Percentiles rank a stretch among this genome's conserved stretches.
phyloP scores from a whole-genome alignment of 2,888 invertebrate species.

The Dryococelus australis region DNA sequence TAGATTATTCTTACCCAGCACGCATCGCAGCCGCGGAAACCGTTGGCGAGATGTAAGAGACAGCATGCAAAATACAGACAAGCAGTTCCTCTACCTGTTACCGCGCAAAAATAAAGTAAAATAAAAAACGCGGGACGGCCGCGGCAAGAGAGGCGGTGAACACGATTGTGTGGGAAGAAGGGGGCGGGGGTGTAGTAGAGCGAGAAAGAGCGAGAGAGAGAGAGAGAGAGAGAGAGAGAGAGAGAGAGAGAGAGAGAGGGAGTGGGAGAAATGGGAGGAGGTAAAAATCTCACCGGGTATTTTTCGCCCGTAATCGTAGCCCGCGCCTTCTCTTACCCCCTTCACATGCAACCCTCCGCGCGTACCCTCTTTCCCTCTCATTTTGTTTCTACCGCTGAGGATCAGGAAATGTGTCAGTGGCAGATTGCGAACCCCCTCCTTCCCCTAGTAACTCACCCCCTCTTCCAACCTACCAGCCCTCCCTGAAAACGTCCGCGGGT shows the following conservation, averaged over 20 bases:
- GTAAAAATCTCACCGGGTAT: constrained; percentile 10
- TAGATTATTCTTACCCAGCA: constrained; percentile 16
- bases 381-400: constrained; percentile 50
- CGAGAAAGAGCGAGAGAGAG: not conserved
- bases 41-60: constrained; percentile 8
- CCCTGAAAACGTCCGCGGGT: not conserved
- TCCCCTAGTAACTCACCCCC: constrained; percentile 18
- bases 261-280: not conserved
- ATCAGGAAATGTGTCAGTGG: constrained; percentile 59
- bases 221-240: not conserved
- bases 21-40: not conserved
- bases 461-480: not conserved
- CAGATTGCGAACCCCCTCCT: constrained; percentile 46
- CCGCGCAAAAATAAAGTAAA: constrained; percentile 1
- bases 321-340: not conserved
- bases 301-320: constrained; percentile 9
- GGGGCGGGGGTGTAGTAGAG: no score
- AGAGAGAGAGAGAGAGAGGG: not conserved
- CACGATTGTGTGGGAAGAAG: not conserved
- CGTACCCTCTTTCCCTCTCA: constrained; percentile 30
- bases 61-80: constrained; percentile 16
- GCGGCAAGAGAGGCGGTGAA: not conserved
- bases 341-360: constrained; percentile 19
- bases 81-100: constrained; percentile 16
- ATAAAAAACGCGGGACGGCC: not conserved